Evolutionary conservation across 2,888 invertebrate species (phyloP).

Genomic region (Leptodirus hochenwartii): DNA sequence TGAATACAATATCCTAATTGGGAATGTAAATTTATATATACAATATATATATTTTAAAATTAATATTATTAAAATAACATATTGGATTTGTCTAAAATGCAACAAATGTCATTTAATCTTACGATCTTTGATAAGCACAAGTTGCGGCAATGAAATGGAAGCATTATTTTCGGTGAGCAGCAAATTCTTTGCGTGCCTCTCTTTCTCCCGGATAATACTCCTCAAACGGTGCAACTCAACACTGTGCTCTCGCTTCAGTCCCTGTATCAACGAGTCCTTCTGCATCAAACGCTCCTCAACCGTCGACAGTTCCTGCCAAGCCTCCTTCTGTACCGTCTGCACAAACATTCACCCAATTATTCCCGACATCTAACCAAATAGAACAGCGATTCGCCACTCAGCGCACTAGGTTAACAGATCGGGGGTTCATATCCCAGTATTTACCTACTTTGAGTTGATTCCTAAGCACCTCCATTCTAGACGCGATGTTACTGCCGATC

Average conservation of each 20-base stretch:
- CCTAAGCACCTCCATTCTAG: conserved; percentile 30
- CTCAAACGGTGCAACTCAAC: conserved; percentile 29
- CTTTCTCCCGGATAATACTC: conserved; percentile 28
- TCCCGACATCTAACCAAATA: too few species aligned
- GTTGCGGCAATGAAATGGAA: conserved; percentile 21
- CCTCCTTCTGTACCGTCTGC: conserved; percentile 32
- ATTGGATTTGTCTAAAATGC: too few species aligned
- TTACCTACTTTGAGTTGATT: conserved; percentile 30
- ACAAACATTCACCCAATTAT: too few species aligned
- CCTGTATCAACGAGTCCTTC: conserved; percentile 28
- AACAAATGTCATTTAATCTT: too few species aligned
- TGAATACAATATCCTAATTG: too few species aligned
- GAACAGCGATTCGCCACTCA: too few species aligned
- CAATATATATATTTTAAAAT: too few species aligned
- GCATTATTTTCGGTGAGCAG: conserved; percentile 18
- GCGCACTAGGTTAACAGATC: too few species aligned
- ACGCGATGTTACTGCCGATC: conserved; percentile 30
- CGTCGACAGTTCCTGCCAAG: conserved; percentile 31
- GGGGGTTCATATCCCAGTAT: too few species aligned
- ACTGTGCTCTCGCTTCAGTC: conserved; percentile 29
- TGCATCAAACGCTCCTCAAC: conserved; percentile 31
- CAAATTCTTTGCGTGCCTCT: conserved; percentile 21
- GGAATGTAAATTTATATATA: too few species aligned
- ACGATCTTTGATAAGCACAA: conserved; percentile 23
- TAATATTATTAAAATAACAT: too few species aligned